A percentile compares a stretch with the other conserved stretches of the same genome.
Conservation (phyloP, 2,888 invertebrate genomes). For the Ptilodon capucinus region DNA sequence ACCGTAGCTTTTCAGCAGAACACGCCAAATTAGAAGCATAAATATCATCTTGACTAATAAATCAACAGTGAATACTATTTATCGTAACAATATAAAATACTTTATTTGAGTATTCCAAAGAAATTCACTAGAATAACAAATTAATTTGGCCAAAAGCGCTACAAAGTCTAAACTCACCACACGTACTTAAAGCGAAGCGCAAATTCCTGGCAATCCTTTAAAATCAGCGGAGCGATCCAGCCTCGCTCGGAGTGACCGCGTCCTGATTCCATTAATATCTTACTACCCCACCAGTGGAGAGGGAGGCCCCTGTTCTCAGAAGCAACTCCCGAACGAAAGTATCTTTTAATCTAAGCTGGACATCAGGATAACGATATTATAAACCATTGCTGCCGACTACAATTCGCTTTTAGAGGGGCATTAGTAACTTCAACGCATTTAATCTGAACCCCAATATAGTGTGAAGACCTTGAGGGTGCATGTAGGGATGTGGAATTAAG, state of each 20-base stretch:
- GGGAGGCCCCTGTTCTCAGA: conserved; percentile 38
- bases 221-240: conserved; percentile 59
- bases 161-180: conserved; percentile 50
- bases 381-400: conserved; percentile 69
- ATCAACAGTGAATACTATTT: no score
- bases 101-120: no score
- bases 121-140: conserved; percentile 28
- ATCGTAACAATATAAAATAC: no score
- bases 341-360: conserved; percentile 72
- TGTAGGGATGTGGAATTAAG: conserved; percentile 30
- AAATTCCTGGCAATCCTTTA: conserved; percentile 65
- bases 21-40: no score
- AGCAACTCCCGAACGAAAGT: conserved; percentile 50
- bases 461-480: conserved; percentile 42
- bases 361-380: conserved; percentile 72
- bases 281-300: conserved; percentile 16
- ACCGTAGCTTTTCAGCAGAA: no score
- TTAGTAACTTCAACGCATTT: conserved; percentile 69
- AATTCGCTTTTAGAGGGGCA: conserved; percentile 75
- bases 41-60: no score
- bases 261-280: conserved; percentile 64
- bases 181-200: conserved; percentile 50
- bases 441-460: conserved; percentile 67
- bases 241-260: conserved; percentile 54
- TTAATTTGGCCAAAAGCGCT: conserved; percentile 50